Conservation (phyloP, 2,113 vertebrate genomes). For the Calonectris borealis region DNA sequence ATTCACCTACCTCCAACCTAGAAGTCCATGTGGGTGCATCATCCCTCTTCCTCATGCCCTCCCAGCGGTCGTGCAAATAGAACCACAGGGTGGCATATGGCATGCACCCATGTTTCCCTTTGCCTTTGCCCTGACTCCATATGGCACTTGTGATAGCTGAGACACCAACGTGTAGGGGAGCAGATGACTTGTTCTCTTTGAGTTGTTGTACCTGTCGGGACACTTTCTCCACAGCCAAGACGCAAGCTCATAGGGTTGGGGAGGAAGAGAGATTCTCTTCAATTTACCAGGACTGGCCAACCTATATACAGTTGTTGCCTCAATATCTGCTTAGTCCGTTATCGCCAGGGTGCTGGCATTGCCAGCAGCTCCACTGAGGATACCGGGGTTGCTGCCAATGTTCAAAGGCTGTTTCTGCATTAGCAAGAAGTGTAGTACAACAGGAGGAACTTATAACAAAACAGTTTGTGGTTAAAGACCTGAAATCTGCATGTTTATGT, state of each 20-base stretch:
- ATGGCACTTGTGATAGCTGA: background rate
- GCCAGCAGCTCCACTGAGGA: background rate
- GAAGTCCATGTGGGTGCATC: background rate
- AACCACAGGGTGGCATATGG: fast-evolving
- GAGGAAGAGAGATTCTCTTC: background rate
- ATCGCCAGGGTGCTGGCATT: background rate
- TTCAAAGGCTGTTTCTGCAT: background rate
- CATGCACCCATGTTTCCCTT: background rate
- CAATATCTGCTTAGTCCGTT: background rate
- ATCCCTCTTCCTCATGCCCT: background rate
- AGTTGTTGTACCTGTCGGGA: background rate
- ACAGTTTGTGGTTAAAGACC: background rate
- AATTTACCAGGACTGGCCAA: background rate
- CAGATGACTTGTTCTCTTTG: background rate
- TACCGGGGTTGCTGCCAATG: background rate
- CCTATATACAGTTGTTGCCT: background rate
- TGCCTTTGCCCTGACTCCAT: background rate
- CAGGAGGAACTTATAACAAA: background rate
- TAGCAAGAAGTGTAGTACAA: background rate
- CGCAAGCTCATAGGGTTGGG: background rate
- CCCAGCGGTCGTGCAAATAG: background rate
- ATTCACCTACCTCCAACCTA: background rate
- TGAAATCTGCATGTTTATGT: background rate
- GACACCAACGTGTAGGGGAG: background rate
- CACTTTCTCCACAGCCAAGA: background rate